These are phyloP conservation scores for Caenorhabditis sp. DNA, from an alignment of 2,888 invertebrate genomes.

Conservation along the genomic window DNA sequence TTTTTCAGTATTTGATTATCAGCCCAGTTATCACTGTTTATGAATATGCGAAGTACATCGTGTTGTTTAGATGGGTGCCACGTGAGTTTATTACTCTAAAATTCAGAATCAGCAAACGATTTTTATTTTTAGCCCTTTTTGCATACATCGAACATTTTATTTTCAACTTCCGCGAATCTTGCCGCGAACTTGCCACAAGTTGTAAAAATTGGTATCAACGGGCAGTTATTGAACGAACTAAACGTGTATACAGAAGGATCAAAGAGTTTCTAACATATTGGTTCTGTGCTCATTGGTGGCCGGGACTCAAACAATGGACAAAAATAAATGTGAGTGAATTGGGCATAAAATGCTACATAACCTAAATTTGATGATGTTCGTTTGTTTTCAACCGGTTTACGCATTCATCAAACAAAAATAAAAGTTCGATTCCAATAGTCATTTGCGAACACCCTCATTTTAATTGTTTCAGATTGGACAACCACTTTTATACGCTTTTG, in stretches of 20 bases:
- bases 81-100: slow-evolving; percentile 44
- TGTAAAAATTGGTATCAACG: slow-evolving; percentile 18
- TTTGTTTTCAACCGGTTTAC: not conserved
- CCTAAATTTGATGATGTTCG: too few species aligned
- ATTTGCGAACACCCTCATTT: not conserved
- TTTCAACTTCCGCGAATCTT: slow-evolving; percentile 35
- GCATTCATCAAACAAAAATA: too few species aligned
- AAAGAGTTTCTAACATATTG: slow-evolving; percentile 53
- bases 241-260: slow-evolving; percentile 6
- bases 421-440: not conserved
- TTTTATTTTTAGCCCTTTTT: slow-evolving; percentile 34
- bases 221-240: slow-evolving; percentile 25
- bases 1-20: slow-evolving; percentile 43
- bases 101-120: not conserved
- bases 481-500: slow-evolving; percentile 40
- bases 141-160: slow-evolving; percentile 32
- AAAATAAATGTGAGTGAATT: slow-evolving; percentile 41
- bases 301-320: slow-evolving; percentile 53
- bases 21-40: slow-evolving; percentile 54
- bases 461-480: slow-evolving; percentile 38
- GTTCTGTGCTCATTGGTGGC: slow-evolving; percentile 68
- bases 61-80: slow-evolving; percentile 63
- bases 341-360: not conserved
- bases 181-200: slow-evolving; percentile 11
- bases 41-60: slow-evolving; percentile 58